Base-by-base conservation (phyloP, 2,888 invertebrate species). In the Meteorus colon region DNA sequence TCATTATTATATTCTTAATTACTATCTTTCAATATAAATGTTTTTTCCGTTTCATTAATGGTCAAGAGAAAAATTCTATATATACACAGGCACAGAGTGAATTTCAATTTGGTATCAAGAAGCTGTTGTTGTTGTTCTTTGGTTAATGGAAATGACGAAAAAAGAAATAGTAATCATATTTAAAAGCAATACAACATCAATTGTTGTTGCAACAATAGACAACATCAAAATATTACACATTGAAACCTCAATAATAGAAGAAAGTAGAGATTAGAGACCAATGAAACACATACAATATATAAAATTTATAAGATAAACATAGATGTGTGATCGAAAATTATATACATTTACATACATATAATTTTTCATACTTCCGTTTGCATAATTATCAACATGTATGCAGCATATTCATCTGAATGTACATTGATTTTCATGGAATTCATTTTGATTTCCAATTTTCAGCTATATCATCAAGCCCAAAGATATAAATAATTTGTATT, bases 381-480 rank as follows among this genome's bases (percentile, higher is more conserved):
- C 41, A 41, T 41, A 8, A 2, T 2, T 8, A 41, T 12, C 12
- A 12, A 60, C 12, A 60, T n/a, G 4, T 67, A 48, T 59, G 19
- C 55, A 27, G 19, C 55, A 27, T 27, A 66, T 24, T 2, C 5
- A 5, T 48, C 16, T 48, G n/a, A 14, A 48, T n/a, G 16, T 45
- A 45, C 4, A 45, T 14, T 14, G 1, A 45, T 45, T 45, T 45
- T 8, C 16, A 48, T 48, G 34, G 84, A 83, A 84, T 81, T 84
- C 84, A 82, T 81, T 84, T 86, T 87, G 86, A 83, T 85, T 86
- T n/a, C n/a, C n/a, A n/a, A n/a, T 48, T 48, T 48, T 48, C n/a
- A n/a, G 4, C n/a, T 48, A 19, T 19, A 29, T 60, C 27, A 24
- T 24, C 59, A 24, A 19, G 10, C 59, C 59, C 29, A 27, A 27